Percentiles rank a stretch among this genome's conserved stretches.
These are phyloP conservation scores for Xerus inauris DNA, from an alignment of 2,113 vertebrate species.

Conservation along the genomic window DNA sequence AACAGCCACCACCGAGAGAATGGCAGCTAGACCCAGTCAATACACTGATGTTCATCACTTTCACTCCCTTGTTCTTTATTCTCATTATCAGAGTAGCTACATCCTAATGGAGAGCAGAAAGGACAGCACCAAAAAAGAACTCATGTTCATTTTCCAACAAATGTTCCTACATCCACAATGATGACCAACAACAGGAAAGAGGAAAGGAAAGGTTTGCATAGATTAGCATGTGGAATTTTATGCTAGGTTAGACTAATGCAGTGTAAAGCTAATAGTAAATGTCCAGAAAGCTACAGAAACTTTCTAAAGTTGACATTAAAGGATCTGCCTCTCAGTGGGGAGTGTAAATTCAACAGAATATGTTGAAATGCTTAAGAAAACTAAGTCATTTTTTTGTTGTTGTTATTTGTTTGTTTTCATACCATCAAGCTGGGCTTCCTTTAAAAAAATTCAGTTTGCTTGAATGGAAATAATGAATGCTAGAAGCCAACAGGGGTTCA, in stretches of 20 bases:
- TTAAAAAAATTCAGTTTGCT: neutral
- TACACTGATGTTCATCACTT: neutral
- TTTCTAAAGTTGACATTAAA: neutral
- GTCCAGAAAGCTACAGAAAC: neutral
- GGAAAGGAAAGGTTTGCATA: neutral
- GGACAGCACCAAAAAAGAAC: neutral
- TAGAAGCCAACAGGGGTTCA: neutral
- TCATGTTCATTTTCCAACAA: neutral
- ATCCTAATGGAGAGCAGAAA: neutral
- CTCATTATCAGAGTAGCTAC: neutral
- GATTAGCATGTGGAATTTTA: neutral
- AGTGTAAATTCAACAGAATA: neutral
- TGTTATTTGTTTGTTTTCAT: neutral
- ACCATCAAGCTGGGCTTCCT: neutral
- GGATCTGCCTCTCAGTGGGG: neutral
- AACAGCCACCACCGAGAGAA: neutral
- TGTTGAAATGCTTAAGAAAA: slow-evolving; percentile 31
- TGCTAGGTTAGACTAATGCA: neutral
- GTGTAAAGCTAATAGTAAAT: neutral
- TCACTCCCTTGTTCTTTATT: neutral
- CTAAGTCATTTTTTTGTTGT: neutral
- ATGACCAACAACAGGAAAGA: neutral
- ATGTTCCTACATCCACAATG: neutral
- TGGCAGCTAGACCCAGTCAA: no score
- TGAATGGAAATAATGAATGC: slow-evolving; percentile 52